phyloP scores from a whole-genome alignment of 2,888 invertebrate species.

The Harmothoe impar region DNA sequence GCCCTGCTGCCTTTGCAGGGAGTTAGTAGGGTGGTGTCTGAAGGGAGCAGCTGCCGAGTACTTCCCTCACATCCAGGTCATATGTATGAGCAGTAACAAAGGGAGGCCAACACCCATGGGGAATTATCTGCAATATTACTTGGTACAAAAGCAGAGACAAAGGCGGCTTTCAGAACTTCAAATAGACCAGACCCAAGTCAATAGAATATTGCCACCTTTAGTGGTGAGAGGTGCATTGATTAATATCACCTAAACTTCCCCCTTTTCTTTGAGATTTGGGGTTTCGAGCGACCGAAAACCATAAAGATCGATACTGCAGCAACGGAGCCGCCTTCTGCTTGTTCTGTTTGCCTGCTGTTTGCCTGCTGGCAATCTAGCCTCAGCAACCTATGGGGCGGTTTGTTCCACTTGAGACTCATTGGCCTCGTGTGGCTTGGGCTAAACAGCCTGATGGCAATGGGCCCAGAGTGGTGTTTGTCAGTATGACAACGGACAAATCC shows the following conservation, averaged over 20 bases:
- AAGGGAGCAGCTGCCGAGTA: too few relatives aligned
- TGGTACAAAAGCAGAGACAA: too few relatives aligned
- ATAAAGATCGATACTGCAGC: neutral
- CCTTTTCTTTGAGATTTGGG: neutral
- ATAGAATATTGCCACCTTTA: too few relatives aligned
- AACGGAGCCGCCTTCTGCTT: neutral
- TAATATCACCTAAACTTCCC: too few relatives aligned
- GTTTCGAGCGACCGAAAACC: neutral
- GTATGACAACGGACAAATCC: constrained; percentile 5
- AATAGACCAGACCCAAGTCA: too few relatives aligned
- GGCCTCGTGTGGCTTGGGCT: neutral
- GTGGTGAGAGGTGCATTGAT: too few relatives aligned
- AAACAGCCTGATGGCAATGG: neutral
- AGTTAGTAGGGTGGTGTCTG: too few relatives aligned
- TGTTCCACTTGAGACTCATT: neutral
- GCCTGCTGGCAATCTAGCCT: neutral
- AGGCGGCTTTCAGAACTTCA: too few relatives aligned
- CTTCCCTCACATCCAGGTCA: too few relatives aligned
- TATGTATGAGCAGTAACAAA: too few relatives aligned
- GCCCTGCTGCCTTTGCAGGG: neutral
- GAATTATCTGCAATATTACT: too few relatives aligned
- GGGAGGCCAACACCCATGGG: too few relatives aligned
- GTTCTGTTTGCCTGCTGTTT: neutral
- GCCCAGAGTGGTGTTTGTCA: neutral
- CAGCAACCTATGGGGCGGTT: neutral